Evolutionary conservation across 2,888 invertebrate species (phyloP).

Genomic region (Ophonus ardosiacus): DNA sequence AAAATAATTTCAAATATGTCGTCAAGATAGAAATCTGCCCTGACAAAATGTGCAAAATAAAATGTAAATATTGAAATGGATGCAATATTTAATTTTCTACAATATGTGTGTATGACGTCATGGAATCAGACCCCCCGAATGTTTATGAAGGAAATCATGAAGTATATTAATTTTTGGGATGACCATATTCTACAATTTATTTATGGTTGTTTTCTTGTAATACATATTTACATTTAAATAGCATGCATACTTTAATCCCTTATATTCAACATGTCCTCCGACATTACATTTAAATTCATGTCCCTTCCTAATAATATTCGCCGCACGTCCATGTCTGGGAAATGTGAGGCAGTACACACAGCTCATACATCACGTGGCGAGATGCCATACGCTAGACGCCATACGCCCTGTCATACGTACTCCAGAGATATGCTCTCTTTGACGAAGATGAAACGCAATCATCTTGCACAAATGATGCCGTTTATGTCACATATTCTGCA

Average conservation of each 20-base stretch:
- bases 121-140: too few relatives aligned
- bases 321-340: slow-evolving; percentile 31
- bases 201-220: neutral
- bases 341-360: slow-evolving; percentile 39
- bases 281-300: slow-evolving; percentile 38
- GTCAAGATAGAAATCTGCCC: too few relatives aligned
- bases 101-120: too few relatives aligned
- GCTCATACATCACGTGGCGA: slow-evolving; percentile 18
- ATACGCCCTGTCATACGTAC: neutral
- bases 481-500: slow-evolving; percentile 8
- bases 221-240: neutral
- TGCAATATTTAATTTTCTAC: too few relatives aligned
- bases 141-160: too few relatives aligned
- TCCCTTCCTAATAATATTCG: slow-evolving; percentile 32
- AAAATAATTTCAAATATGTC: too few relatives aligned
- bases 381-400: neutral
- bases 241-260: neutral
- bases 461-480: slow-evolving; percentile 10
- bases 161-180: too few relatives aligned
- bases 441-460: slow-evolving; percentile 1
- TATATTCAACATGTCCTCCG: slow-evolving; percentile 27
- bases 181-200: neutral
- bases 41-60: too few relatives aligned
- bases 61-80: too few relatives aligned
- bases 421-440: slow-evolving; percentile 7